Percentiles rank a stretch among this genome's conserved stretches.
Conservation (phyloP, 2,888 invertebrate species). For the Keiferia lycopersicella region DNA sequence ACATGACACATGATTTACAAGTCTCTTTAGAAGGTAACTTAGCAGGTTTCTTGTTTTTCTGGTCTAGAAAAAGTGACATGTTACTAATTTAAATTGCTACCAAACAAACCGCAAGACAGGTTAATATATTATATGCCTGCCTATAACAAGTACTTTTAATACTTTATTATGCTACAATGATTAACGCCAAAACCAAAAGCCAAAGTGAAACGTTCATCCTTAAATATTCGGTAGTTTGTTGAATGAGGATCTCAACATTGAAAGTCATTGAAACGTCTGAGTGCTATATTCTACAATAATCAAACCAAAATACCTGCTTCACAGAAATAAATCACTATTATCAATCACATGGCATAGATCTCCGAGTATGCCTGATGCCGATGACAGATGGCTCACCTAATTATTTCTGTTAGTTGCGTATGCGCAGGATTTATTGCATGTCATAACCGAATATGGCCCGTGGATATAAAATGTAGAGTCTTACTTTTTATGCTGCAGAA, state of each 20-base stretch:
- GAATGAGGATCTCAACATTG: neutral
- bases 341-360: slow-evolving; percentile 26
- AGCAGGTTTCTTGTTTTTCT: slow-evolving; percentile 2
- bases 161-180: neutral
- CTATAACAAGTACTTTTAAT: neutral
- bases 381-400: slow-evolving; percentile 27
- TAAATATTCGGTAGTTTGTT: neutral
- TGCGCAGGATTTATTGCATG: slow-evolving; percentile 21
- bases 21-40: neutral
- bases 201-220: neutral
- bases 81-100: slow-evolving; percentile 9
- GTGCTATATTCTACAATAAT: slow-evolving; percentile 15
- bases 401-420: slow-evolving; percentile 25
- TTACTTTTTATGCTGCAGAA: slow-evolving; percentile 12
- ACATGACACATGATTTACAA: slow-evolving; percentile 22
- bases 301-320: neutral
- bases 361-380: neutral
- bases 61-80: slow-evolving; percentile 14
- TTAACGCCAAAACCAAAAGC: neutral
- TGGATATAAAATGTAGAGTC: slow-evolving; percentile 20
- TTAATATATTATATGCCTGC: neutral
- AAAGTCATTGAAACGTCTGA: slow-evolving; percentile 3
- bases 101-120: neutral
- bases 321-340: slow-evolving; percentile 18
- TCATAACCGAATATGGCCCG: slow-evolving; percentile 22